Conservation (phyloP, 2,797 vertebrate species). For the Rhyacichthys aspro region DNA sequence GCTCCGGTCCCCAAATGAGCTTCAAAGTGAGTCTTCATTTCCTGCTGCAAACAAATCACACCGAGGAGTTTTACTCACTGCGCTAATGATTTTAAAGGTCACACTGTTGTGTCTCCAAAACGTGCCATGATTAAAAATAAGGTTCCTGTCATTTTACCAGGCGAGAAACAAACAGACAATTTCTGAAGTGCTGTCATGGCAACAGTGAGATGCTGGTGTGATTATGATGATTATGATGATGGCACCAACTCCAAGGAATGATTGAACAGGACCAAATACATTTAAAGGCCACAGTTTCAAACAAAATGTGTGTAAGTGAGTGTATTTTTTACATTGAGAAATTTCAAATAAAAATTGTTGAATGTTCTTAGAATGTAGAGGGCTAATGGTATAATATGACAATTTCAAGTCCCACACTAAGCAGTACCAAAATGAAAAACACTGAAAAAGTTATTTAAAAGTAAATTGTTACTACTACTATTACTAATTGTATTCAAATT, state of each 20-base stretch:
- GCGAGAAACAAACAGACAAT: background rate
- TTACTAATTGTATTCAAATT: no score
- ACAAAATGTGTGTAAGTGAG: no score
- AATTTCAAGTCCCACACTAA: no score
- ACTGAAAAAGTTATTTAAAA: no score
- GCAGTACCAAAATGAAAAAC: no score
- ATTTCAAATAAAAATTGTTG: no score
- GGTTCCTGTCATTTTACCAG: background rate
- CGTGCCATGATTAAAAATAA: background rate
- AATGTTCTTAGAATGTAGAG: no score
- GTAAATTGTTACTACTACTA: no score
- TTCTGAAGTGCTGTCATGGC: background rate
- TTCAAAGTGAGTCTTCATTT: constrained; percentile 10
- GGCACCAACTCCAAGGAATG: background rate
- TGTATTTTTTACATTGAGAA: no score
- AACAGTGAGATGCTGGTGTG: background rate
- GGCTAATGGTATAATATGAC: no score
- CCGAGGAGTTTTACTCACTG: background rate
- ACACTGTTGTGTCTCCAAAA: constrained; percentile 1
- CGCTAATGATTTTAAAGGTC: constrained; percentile 9
- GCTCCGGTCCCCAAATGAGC: constrained; percentile 5
- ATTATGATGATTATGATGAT: no score
- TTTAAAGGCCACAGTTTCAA: no score
- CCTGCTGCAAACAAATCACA: background rate
- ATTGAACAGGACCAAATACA: background rate